A percentile compares a stretch with the other conserved stretches of the same genome.
Conservation (phyloP, 2,888 invertebrate species). For the Punctoribates punctum region DNA sequence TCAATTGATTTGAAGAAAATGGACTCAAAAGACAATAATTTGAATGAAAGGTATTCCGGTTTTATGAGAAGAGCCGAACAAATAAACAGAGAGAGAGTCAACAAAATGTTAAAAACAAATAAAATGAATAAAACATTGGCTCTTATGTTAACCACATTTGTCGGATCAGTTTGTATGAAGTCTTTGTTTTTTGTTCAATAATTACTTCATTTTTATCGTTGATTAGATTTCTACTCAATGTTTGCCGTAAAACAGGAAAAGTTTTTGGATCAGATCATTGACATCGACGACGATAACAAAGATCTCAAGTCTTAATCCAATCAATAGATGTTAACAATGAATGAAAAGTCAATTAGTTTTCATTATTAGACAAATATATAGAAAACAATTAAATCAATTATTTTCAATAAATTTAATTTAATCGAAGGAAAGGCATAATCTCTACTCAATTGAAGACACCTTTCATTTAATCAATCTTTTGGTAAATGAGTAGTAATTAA, state of each 20-base stretch:
- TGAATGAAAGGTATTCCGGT: constrained; percentile 22
- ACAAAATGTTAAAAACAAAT: constrained; percentile 20
- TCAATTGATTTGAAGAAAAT: not conserved
- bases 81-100: constrained; percentile 19
- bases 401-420: not conserved
- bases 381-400: constrained; percentile 12
- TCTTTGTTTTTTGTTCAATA: not conserved
- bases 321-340: too few relatives aligned
- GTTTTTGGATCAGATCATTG: constrained; percentile 88
- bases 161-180: constrained; percentile 42
- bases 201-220: not conserved
- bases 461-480: not conserved
- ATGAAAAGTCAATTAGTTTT: too few relatives aligned
- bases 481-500: too few relatives aligned
- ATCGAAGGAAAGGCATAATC: too few relatives aligned
- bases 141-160: constrained; percentile 36
- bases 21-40: constrained; percentile 12
- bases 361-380: too few relatives aligned
- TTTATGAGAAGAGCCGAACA: constrained; percentile 41
- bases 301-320: not conserved
- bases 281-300: constrained; percentile 59
- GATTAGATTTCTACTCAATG: constrained; percentile 52
- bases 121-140: constrained; percentile 25
- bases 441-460: not conserved
- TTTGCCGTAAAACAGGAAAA: constrained; percentile 82